Evolutionary conservation across 2,888 invertebrate species (phyloP), one percentile per base, ranked within the genome.

Genomic region (Agriopis aurantiaria): DNA sequence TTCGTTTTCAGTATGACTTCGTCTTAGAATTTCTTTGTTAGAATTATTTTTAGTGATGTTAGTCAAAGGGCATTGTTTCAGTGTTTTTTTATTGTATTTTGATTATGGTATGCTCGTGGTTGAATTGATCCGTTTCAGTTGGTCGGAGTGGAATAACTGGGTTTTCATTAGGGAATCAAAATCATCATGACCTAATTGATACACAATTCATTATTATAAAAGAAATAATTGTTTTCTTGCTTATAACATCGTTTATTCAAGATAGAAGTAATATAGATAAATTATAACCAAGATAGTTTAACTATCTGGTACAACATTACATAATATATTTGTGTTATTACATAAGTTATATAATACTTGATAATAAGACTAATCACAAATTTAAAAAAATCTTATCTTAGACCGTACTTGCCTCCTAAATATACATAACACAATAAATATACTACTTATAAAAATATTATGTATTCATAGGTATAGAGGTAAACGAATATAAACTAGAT

Each of bases 201-300:
- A 33, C 33, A 33, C 33, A 33, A 33, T 33, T 33, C 11, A 2
- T 48, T 48, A 48, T 11, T 48, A 12, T 48, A 48, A 58, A 58
- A 46, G 46, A 49, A 49, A 60, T 3, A 51, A 51, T 14, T n/a
- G 6, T 46, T n/a, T 58, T 5, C 11, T 43, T 53, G 33, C 33
- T 52, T 43, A 46, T 58, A 52, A 64, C 41, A 14, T 61, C n/a
- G 43, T 71, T 64, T 71, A 71, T 61, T 71, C 48, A 65, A 71
- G 61, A 68, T 52, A 64, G 40, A 63, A 43, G 8, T 48, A 40
- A 56, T 23, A 49, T n/a, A 49, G 7, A 8, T 5, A 12, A 11
- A 48, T 12, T 8, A 56, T 45, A 53, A 57, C 17, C 23, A 14
- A 8, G 43, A 64, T 59, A 64, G 58, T 68, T 51, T 10, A 12